Conservation (phyloP, 1,140 invertebrate species). For the Condylostylus longicornis region DNA sequence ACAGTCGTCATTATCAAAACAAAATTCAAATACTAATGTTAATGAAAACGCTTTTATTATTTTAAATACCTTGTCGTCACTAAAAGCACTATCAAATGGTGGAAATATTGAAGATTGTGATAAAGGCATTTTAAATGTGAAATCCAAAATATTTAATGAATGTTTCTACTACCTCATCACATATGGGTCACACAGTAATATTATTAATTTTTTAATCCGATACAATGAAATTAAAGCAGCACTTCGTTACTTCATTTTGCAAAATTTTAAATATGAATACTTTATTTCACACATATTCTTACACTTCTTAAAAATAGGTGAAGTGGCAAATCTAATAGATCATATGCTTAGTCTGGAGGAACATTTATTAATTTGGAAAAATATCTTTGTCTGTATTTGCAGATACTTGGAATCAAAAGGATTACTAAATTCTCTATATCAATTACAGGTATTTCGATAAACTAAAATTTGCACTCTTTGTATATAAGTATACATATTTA, state of each 20-base stretch:
- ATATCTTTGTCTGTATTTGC: conserved; percentile 49
- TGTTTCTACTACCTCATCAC: conserved; percentile 54
- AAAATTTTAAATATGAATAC: conserved; percentile 44
- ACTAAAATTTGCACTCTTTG: too few relatives aligned
- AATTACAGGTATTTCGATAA: conserved; percentile 51
- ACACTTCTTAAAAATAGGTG: conserved; percentile 44
- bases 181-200: conserved; percentile 50
- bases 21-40: conserved; percentile 34
- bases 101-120: conserved; percentile 35
- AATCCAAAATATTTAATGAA: conserved; percentile 42
- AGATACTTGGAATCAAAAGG: conserved; percentile 46
- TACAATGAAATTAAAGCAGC: conserved; percentile 44
- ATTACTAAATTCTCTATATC: conserved; percentile 48
- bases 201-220: conserved; percentile 54
- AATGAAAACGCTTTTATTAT: conserved; percentile 41
- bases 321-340: conserved; percentile 41
- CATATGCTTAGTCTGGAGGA: conserved; percentile 44
- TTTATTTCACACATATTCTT: conserved; percentile 57
- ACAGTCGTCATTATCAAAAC: conserved; percentile 18
- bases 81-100: conserved; percentile 38
- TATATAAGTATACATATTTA: too few relatives aligned
- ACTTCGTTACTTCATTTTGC: conserved; percentile 45
- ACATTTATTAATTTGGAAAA: conserved; percentile 47
- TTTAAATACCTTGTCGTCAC: conserved; percentile 38
- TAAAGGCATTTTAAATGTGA: conserved; percentile 26